Evolutionary conservation across 2,113 vertebrate species (phyloP).

Genomic region (Brienomyrus brachyistius): DNA sequence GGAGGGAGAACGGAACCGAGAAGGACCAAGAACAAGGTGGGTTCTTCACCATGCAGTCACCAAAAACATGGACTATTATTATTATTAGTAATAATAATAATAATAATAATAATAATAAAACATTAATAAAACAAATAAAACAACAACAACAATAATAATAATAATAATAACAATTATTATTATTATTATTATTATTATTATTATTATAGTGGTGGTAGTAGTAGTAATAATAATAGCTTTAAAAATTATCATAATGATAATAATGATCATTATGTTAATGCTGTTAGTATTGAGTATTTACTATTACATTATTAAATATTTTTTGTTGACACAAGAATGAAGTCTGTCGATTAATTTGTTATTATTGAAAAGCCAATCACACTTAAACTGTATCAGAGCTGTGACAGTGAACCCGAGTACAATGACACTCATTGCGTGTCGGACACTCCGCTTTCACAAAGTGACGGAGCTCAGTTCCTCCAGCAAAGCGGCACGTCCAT

Average conservation of each 20-base stretch:
- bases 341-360: background rate
- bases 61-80: background rate
- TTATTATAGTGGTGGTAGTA: slow-evolving; percentile 6
- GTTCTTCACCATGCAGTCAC: background rate
- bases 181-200: background rate
- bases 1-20: background rate
- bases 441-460: background rate
- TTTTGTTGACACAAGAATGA: background rate
- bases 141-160: background rate
- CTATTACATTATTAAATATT: background rate
- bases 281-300: background rate
- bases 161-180: too few relatives aligned
- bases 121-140: too few relatives aligned
- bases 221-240: background rate
- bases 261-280: background rate
- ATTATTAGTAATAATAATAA: background rate
- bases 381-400: background rate
- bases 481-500: background rate
- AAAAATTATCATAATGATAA: background rate
- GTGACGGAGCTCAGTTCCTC: background rate
- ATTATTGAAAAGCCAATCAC: background rate
- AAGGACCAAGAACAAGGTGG: background rate
- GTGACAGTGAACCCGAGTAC: background rate
- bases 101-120: background rate
- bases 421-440: background rate